Evolutionary conservation across 2,797 vertebrate genomes (phyloP).

Genomic region (Aldrovandia affinis): DNA sequence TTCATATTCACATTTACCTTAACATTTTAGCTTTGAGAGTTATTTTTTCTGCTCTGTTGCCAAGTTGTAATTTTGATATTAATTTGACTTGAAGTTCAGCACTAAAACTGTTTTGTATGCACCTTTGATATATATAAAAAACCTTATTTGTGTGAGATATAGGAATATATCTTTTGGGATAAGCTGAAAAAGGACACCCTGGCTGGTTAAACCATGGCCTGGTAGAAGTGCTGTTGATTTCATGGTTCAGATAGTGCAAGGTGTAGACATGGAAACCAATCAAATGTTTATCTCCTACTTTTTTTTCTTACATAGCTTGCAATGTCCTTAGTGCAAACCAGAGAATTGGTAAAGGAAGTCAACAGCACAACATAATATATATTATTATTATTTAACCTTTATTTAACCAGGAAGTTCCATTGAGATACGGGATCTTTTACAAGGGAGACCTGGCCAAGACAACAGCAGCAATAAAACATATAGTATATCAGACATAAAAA

Average conservation of each 20-base stretch:
- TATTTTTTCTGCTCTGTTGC: background rate
- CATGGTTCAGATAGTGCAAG: background rate
- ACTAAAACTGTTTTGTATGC: background rate
- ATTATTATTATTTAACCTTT: too few species aligned
- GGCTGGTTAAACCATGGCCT: background rate
- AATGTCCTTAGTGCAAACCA: constrained; percentile 2
- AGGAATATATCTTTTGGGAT: constrained; percentile 1
- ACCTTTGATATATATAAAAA: background rate
- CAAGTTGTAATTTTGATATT: background rate
- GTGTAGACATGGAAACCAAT: constrained; percentile 8
- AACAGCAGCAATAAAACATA: too few species aligned
- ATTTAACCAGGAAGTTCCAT: too few species aligned
- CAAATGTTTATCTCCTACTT: constrained; percentile 7
- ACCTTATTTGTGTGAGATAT: background rate
- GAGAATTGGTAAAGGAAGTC: background rate
- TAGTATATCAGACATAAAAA: too few species aligned
- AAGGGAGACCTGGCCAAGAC: too few species aligned
- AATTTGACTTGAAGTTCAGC: constrained; percentile 1
- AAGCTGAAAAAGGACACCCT: background rate
- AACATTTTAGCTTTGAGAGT: constrained; percentile 2
- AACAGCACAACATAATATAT: background rate
- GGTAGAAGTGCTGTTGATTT: background rate
- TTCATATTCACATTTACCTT: constrained; percentile 10
- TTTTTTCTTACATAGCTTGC: background rate
- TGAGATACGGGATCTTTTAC: too few species aligned